Conservation (phyloP, 35 echinoderm and acorn worm species). For the Heliocidaris tuberculata region DNA sequence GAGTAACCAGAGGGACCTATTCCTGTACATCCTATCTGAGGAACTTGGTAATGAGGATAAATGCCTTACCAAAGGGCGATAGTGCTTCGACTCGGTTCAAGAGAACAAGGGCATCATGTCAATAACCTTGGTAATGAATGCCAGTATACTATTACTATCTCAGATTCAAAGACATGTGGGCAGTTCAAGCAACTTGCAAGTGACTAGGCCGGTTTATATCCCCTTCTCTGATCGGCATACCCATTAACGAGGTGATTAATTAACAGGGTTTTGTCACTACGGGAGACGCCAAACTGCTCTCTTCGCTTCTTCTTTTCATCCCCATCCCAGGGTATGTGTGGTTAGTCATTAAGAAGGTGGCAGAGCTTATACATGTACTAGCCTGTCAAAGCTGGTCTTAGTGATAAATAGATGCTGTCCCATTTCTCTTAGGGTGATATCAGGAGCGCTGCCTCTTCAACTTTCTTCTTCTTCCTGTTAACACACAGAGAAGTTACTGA, state of each 20-base stretch:
- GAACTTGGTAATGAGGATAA: no score
- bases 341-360: slow-evolving; percentile 8
- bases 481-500: no score
- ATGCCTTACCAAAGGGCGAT: background rate
- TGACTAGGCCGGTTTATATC: background rate
- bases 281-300: slow-evolving; percentile 22
- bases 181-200: background rate
- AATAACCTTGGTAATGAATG: background rate
- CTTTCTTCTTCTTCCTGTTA: background rate
- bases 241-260: slow-evolving; percentile 44
- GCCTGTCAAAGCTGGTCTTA: background rate
- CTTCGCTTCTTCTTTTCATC: background rate
- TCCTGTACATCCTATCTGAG: no score
- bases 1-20: no score
- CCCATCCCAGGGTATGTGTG: background rate
- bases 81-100: background rate
- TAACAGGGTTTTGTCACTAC: slow-evolving; percentile 1
- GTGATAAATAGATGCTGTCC: background rate
- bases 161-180: background rate
- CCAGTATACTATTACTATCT: background rate
- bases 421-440: background rate
- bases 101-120: background rate
- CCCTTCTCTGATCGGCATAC: background rate
- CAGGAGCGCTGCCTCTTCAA: background rate
- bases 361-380: background rate